Evolutionary conservation across 1,140 invertebrate species (phyloP).

Genomic region (Aphis craccivora): DNA sequence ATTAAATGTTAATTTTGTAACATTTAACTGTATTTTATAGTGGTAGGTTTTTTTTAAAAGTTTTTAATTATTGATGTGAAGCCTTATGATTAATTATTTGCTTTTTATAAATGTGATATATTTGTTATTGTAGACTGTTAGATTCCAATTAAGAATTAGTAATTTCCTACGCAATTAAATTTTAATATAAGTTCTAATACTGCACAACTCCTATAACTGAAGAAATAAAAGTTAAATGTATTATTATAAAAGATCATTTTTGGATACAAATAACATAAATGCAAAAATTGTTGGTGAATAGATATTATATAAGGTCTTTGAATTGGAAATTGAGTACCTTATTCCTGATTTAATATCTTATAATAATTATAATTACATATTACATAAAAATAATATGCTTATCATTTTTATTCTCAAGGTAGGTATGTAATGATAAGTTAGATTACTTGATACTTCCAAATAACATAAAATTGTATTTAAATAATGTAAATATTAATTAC

Average conservation of each 20-base stretch:
- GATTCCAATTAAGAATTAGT: not conserved
- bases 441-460: not conserved
- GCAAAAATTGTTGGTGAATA: not conserved
- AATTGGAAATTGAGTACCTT: not conserved
- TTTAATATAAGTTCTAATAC: not conserved
- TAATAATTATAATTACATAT: not conserved
- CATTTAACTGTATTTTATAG: not conserved
- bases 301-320: not conserved
- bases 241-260: not conserved
- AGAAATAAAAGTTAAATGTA: not conserved
- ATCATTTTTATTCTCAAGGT: not conserved
- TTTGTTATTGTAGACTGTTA: conserved; percentile 39
- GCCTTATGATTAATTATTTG: conserved; percentile 22
- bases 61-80: conserved; percentile 22
- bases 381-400: not conserved
- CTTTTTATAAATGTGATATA: conserved; percentile 45
- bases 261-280: not conserved
- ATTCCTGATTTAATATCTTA: not conserved
- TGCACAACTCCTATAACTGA: not conserved
- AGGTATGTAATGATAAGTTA: not conserved
- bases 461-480: not conserved
- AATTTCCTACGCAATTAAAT: conserved; percentile 1
- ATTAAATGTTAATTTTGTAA: not conserved
- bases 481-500: not conserved
- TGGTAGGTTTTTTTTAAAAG: not conserved